These are phyloP conservation scores for Drosophila sordidula DNA, from an alignment of 2,888 invertebrate genomes.

Conservation along the genomic window DNA sequence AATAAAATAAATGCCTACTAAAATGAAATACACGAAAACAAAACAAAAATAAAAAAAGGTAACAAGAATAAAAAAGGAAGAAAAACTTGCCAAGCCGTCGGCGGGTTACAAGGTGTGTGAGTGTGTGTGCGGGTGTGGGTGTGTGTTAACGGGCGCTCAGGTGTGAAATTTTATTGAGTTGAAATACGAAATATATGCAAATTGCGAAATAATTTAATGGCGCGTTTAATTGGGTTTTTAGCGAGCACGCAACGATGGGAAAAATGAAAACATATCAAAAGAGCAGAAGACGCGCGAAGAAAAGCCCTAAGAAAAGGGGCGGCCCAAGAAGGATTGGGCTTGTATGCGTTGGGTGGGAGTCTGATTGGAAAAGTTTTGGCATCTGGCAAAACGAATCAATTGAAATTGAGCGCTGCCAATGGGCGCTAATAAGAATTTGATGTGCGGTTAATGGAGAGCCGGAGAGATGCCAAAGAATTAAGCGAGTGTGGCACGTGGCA, in stretches of 20 bases:
- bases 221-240: conserved; percentile 80
- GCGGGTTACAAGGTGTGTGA: conserved; percentile 29
- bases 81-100: conserved; percentile 21
- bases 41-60: conserved; percentile 14
- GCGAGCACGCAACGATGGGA: conserved; percentile 61
- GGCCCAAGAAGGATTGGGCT: conserved; percentile 66
- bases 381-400: conserved; percentile 67
- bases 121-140: conserved; percentile 37
- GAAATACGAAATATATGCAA: conserved; percentile 80
- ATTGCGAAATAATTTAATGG: conserved; percentile 79
- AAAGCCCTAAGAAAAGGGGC: conserved; percentile 11
- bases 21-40: conserved; percentile 42
- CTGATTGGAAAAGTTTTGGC: conserved; percentile 75
- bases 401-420: conserved; percentile 66
- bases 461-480: conserved; percentile 25
- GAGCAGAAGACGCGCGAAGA: neutral
- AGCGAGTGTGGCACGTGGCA: conserved; percentile 31
- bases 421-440: conserved; percentile 79
- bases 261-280: conserved; percentile 56
- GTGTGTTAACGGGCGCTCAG: conserved; percentile 57
- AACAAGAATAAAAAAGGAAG: conserved; percentile 17
- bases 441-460: conserved; percentile 71
- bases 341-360: conserved; percentile 28
- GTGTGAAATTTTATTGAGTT: conserved; percentile 79
- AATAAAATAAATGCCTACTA: conserved; percentile 44